Conservation (phyloP, 2,797 vertebrate species). For the Oryzias dopingdopingensis region DNA sequence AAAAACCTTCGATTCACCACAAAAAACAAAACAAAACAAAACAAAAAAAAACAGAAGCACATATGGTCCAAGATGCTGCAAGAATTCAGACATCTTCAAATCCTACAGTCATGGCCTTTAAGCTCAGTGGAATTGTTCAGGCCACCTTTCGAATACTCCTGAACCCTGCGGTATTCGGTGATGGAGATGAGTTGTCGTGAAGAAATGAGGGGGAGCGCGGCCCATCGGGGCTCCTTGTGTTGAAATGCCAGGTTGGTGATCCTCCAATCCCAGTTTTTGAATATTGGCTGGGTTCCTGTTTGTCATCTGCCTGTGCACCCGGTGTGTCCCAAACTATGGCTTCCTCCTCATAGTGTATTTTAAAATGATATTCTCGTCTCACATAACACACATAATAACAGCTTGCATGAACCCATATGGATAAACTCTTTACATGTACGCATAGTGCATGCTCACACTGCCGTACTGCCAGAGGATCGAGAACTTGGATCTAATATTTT, state of each 20-base stretch:
- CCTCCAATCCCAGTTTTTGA: slow-evolving; percentile 83
- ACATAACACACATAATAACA: slow-evolving; percentile 14
- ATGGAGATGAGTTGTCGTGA: slow-evolving; percentile 87
- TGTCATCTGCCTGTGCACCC: slow-evolving; percentile 96
- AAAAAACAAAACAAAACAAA: too few relatives aligned
- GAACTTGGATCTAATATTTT: too few relatives aligned
- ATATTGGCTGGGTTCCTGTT: slow-evolving; percentile 77
- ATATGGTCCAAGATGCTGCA: slow-evolving; percentile 7
- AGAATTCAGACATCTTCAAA: slow-evolving; percentile 15
- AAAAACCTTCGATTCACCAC: too few relatives aligned
- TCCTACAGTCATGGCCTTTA: slow-evolving; percentile 4
- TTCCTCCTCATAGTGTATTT: slow-evolving; percentile 88
- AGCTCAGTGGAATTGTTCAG: slow-evolving; percentile 7
- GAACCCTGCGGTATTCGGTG: slow-evolving; percentile 57
- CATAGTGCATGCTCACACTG: neutral
- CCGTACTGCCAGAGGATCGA: too few relatives aligned
- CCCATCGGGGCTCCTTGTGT: slow-evolving; percentile 86
- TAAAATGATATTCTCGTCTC: slow-evolving; percentile 95
- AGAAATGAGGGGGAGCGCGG: slow-evolving; percentile 76
- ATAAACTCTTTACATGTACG: neutral
- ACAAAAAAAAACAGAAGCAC: slow-evolving; percentile 29
- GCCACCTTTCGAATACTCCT: slow-evolving; percentile 21
- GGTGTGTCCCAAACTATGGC: slow-evolving; percentile 95
- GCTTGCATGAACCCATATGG: slow-evolving; percentile 32
- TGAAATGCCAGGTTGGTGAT: slow-evolving; percentile 97